phyloP scores from a whole-genome alignment of 2,888 invertebrate species.

The Cotesia congregata region DNA sequence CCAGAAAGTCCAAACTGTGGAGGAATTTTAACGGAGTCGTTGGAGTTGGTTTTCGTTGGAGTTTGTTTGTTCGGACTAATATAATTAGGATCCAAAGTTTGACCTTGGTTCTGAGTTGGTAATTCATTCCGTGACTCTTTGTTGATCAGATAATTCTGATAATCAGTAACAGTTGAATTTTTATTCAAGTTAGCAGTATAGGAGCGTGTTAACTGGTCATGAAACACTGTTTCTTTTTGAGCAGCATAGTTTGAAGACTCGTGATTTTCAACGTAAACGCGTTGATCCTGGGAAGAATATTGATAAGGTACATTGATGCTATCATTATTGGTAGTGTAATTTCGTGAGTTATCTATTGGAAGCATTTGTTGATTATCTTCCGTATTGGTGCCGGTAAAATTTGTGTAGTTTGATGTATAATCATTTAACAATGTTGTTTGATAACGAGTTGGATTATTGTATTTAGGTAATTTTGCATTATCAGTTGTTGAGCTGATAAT shows the following conservation, averaged over 20 bases:
- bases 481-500: constrained; percentile 32
- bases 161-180: neutral
- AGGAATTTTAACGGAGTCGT: neutral
- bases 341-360: constrained; percentile 32
- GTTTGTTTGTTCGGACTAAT: neutral
- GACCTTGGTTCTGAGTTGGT: constrained; percentile 9
- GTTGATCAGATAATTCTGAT: constrained; percentile 13
- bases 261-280: neutral
- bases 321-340: constrained; percentile 32
- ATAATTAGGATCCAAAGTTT: constrained; percentile 33
- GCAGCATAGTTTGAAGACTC: neutral
- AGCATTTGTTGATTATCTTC: constrained; percentile 32
- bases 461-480: constrained; percentile 45
- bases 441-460: constrained; percentile 51
- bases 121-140: constrained; percentile 34
- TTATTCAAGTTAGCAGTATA: neutral
- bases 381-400: constrained; percentile 34
- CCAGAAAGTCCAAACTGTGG: neutral
- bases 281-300: neutral
- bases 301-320: neutral
- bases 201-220: neutral
- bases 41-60: neutral
- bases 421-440: constrained; percentile 50
- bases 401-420: constrained; percentile 56
- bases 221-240: neutral